Evolutionary conservation across 2,797 vertebrate genomes (phyloP).

Genomic region (Anabacerthia variegaticeps): DNA sequence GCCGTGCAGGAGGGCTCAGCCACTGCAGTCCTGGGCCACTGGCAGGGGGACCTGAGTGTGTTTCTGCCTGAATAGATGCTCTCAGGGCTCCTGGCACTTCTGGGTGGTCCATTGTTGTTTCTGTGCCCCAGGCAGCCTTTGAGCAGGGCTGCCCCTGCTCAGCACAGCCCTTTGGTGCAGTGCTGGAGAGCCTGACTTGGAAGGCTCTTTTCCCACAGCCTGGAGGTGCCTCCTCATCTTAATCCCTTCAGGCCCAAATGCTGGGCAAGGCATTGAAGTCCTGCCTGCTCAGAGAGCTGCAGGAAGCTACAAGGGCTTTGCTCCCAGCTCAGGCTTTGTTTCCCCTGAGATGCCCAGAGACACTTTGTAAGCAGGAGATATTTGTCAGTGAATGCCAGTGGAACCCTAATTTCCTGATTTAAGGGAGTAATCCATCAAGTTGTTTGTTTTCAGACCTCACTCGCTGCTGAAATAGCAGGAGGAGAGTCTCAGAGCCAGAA

Average conservation of each 20-base stretch:
- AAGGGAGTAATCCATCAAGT: conserved; percentile 6
- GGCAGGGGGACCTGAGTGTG: not conserved
- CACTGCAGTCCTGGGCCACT: not conserved
- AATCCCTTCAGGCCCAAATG: not conserved
- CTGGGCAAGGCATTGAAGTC: not conserved
- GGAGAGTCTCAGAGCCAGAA: not conserved
- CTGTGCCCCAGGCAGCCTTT: not conserved
- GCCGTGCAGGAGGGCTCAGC: not conserved
- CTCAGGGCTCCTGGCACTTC: not conserved
- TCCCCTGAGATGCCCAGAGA: not conserved
- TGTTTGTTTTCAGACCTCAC: not conserved
- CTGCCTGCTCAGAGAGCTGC: not conserved
- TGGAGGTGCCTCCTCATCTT: not conserved
- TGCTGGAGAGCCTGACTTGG: not conserved
- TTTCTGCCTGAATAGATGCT: not conserved
- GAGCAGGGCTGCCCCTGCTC: not conserved
- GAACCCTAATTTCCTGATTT: not conserved
- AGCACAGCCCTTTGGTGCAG: not conserved
- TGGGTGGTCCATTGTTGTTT: not conserved
- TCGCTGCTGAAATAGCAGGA: not conserved
- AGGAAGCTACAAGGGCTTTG: not conserved
- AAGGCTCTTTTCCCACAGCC: not conserved
- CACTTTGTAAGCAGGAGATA: not conserved
- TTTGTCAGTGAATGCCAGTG: not conserved
- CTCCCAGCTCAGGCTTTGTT: not conserved